Conservation (phyloP, 2,888 invertebrate species). For the Subacronicta megacephala region DNA sequence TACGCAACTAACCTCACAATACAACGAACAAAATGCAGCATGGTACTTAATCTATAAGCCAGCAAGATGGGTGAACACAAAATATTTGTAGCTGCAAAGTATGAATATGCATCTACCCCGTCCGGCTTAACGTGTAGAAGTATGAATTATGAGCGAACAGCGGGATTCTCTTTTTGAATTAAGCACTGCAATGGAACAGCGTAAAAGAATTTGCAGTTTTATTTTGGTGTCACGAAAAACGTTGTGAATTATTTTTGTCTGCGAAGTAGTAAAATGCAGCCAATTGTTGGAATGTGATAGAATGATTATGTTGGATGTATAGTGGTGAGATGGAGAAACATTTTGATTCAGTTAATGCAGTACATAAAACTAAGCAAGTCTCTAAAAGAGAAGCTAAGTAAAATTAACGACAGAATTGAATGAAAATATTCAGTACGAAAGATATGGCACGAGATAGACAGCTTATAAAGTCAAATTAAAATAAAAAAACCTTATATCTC, state of each 20-base stretch:
- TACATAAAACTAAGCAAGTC: too few species aligned
- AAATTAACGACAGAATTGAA: too few species aligned
- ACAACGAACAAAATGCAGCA: slow-evolving; percentile 13
- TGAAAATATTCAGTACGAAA: too few species aligned
- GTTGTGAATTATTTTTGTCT: neutral
- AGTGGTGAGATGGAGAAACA: too few species aligned
- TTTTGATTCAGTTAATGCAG: too few species aligned
- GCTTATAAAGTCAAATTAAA: too few species aligned
- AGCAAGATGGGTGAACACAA: slow-evolving; percentile 43
- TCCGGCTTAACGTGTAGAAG: slow-evolving; percentile 44
- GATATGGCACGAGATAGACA: too few species aligned
- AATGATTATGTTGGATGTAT: too few species aligned
- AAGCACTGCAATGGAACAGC: slow-evolving; percentile 22
- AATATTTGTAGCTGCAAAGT: slow-evolving; percentile 56
- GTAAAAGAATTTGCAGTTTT: slow-evolving; percentile 28
- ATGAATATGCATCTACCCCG: slow-evolving; percentile 62
- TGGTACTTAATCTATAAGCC: slow-evolving; percentile 46
- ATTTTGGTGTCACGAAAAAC: slow-evolving; percentile 8
- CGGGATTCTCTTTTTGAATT: slow-evolving; percentile 35
- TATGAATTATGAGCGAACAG: slow-evolving; percentile 44
- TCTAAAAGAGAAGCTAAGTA: too few species aligned
- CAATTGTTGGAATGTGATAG: too few species aligned
- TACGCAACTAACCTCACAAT: neutral
- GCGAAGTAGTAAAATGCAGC: neutral
- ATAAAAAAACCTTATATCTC: too few species aligned